Evolutionary conservation across 2,888 invertebrate species (phyloP).

Genomic region (Subacronicta megacephala): DNA sequence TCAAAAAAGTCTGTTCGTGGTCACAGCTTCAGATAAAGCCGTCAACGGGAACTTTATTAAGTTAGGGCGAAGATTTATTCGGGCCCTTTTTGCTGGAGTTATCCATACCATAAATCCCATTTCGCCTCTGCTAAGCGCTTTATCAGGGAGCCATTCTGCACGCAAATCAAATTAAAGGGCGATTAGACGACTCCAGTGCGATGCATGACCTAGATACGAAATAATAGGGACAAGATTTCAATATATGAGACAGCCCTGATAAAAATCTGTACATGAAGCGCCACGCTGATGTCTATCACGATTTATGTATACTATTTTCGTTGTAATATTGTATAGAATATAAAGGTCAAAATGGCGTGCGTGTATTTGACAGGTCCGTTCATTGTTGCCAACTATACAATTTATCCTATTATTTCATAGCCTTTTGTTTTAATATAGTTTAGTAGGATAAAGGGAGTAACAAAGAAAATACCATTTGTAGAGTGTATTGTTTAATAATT

Average conservation of each 20-base stretch:
- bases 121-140: constrained; percentile 81
- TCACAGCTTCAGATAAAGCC: constrained; percentile 78
- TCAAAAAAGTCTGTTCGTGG: constrained; percentile 73
- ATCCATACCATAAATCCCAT: constrained; percentile 83
- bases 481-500: constrained; percentile 40
- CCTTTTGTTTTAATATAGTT: constrained; percentile 30
- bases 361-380: constrained; percentile 28
- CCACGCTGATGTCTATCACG: constrained; percentile 24
- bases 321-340: constrained; percentile 17
- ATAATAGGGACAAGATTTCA: constrained; percentile 52
- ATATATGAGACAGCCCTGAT: constrained; percentile 49
- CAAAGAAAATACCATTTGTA: constrained; percentile 22
- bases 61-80: constrained; percentile 82
- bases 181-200: constrained; percentile 71
- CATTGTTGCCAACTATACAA: constrained; percentile 37
- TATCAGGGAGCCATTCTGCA: constrained; percentile 78
- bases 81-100: constrained; percentile 80
- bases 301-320: constrained; percentile 33
- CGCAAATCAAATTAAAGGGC: constrained; percentile 85
- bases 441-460: constrained; percentile 14
- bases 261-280: constrained; percentile 45
- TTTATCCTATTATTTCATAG: constrained; percentile 44
- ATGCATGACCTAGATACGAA: constrained; percentile 70
- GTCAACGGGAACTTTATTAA: constrained; percentile 85
- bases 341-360: constrained; percentile 41